Conservation (phyloP, 1,140 invertebrate genomes). For the Neotoxoptera formosana region DNA sequence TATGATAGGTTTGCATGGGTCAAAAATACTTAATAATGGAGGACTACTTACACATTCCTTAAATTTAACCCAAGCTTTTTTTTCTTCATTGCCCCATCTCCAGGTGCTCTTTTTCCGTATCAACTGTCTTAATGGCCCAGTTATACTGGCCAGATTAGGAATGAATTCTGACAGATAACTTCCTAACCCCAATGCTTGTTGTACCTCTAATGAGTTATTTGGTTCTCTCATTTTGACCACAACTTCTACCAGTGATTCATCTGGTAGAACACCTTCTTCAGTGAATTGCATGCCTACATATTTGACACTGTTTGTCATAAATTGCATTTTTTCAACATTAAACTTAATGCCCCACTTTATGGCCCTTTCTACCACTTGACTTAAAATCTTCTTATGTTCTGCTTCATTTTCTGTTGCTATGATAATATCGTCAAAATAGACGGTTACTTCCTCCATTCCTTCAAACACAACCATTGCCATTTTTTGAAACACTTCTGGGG, state of each 20-base stretch:
- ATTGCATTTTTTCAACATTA: conserved; percentile 62
- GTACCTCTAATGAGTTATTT: conserved; percentile 62
- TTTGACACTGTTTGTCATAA: conserved; percentile 60
- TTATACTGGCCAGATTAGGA: conserved; percentile 63
- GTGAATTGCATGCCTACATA: conserved; percentile 62
- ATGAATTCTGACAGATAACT: conserved; percentile 64
- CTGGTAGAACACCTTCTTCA: conserved; percentile 62
- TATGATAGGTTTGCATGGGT: conserved; percentile 21
- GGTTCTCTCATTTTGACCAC: conserved; percentile 63
- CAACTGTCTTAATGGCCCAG: conserved; percentile 63
- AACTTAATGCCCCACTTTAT: conserved; percentile 62
- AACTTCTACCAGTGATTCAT: conserved; percentile 63
- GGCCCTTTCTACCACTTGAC: too few relatives aligned
- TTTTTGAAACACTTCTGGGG: too few relatives aligned
- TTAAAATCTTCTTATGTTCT: too few relatives aligned
- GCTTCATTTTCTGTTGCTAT: too few relatives aligned
- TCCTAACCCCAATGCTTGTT: conserved; percentile 63
- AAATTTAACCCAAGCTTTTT: conserved; percentile 62
- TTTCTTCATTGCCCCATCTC: conserved; percentile 62
- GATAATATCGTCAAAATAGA: too few relatives aligned
- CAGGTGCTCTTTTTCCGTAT: conserved; percentile 63
- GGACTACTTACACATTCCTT: conserved; percentile 61
- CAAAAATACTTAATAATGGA: conserved; percentile 16
- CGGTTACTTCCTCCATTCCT: too few relatives aligned
- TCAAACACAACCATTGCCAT: too few relatives aligned